Conservation (phyloP, 35 echinoderm and acorn worm species). For the Holothuria glaberrima region DNA sequence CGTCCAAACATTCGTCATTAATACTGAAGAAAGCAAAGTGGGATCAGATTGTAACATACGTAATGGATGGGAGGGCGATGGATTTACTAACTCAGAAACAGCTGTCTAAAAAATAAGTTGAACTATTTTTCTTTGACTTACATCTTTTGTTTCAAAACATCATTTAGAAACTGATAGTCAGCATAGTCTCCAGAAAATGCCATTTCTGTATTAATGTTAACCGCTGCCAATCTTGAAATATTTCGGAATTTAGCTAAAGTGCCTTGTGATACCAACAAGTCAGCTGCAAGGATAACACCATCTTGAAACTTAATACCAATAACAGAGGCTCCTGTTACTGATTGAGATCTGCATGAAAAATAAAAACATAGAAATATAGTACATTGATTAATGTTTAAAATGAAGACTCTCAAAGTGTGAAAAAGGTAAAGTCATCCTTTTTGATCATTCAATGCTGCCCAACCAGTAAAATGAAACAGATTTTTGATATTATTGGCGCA, state of each 20-base stretch:
- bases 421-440: too few relatives aligned
- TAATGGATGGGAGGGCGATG: background rate
- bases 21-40: constrained; percentile 57
- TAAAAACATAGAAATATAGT: background rate
- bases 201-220: constrained; percentile 81
- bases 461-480: too few relatives aligned
- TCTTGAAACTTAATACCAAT: constrained; percentile 94
- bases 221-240: constrained; percentile 77
- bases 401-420: too few relatives aligned
- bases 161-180: constrained; percentile 88
- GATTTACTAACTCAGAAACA: too few relatives aligned
- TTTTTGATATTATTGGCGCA: too few relatives aligned
- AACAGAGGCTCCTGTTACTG: constrained; percentile 93
- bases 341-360: constrained; percentile 66
- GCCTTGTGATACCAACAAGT: constrained; percentile 93
- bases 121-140: constrained; percentile 54
- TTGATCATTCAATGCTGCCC: too few relatives aligned
- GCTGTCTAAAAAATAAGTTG: background rate
- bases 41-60: background rate
- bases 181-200: constrained; percentile 86
- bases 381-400: too few relatives aligned
- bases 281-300: constrained; percentile 90
- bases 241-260: constrained; percentile 86
- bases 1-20: constrained; percentile 90
- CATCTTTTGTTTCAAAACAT: constrained; percentile 92